Evolutionary conservation across 2,113 vertebrate genomes (phyloP).

Genomic region (Coreoperca whiteheadi): DNA sequence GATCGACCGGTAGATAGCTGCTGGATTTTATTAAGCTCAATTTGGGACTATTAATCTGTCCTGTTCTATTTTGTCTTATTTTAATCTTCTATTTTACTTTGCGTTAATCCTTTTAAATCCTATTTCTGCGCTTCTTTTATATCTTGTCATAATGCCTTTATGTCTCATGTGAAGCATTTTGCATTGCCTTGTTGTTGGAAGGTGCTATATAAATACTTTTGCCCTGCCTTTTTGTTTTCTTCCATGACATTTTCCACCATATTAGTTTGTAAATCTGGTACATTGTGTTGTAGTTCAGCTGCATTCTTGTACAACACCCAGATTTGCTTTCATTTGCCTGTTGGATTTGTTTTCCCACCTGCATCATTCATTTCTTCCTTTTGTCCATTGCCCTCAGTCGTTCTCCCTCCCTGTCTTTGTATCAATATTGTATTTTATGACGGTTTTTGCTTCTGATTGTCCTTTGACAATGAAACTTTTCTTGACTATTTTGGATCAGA

Average conservation of each 20-base stretch:
- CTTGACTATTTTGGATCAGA: too few relatives aligned
- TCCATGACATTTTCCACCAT: not conserved
- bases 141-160: not conserved
- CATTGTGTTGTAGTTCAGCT: not conserved
- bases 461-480: too few relatives aligned
- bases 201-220: too few relatives aligned
- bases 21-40: too few relatives aligned
- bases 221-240: not conserved
- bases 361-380: not conserved
- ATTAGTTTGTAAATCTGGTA: not conserved
- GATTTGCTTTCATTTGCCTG: not conserved
- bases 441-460: too few relatives aligned
- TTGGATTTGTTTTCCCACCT: not conserved
- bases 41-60: too few relatives aligned
- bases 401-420: not conserved
- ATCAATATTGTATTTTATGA: not conserved
- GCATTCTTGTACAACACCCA: not conserved
- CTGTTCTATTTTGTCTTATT: not conserved
- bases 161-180: too few relatives aligned
- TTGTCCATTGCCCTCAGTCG: not conserved
- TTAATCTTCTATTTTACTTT: too few relatives aligned
- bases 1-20: too few relatives aligned
- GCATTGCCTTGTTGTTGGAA: too few relatives aligned
- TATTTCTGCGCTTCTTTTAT: not conserved
- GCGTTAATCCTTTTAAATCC: not conserved